Conservation (phyloP, 2,797 vertebrate species). For the Holocentrus rufus region DNA sequence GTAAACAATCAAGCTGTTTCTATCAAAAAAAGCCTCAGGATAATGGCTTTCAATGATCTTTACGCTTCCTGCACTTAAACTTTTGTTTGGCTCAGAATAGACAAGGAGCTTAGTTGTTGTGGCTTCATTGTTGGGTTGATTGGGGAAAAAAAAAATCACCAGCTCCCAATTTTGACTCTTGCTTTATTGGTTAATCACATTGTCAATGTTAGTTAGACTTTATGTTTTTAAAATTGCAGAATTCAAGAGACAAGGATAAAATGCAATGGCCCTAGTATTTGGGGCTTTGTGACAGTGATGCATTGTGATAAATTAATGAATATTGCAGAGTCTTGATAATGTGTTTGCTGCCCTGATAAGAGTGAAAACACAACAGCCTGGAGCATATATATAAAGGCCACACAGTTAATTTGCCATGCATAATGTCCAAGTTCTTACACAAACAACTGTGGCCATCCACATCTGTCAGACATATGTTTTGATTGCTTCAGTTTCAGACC, state of each 20-base stretch:
- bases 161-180: slow-evolving; percentile 55
- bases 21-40: background rate
- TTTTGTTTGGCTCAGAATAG: background rate
- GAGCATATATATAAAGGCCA: slow-evolving; percentile 34
- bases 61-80: background rate
- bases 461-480: background rate
- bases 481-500: background rate
- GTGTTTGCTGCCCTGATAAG: slow-evolving; percentile 57
- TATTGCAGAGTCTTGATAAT: slow-evolving; percentile 47
- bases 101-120: background rate
- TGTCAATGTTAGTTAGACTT: slow-evolving; percentile 45
- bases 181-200: slow-evolving; percentile 35
- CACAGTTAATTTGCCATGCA: slow-evolving; percentile 20
- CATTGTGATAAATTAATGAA: slow-evolving; percentile 63
- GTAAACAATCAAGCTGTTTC: too few relatives aligned
- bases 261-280: slow-evolving; percentile 15
- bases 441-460: slow-evolving; percentile 4
- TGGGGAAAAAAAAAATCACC: slow-evolving; percentile 4
- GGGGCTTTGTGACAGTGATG: slow-evolving; percentile 47
- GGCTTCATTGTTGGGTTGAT: background rate
- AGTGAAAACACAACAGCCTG: slow-evolving; percentile 38
- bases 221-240: slow-evolving; percentile 17
- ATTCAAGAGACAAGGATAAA: slow-evolving; percentile 29
- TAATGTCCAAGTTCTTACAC: slow-evolving; percentile 8
- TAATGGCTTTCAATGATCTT: slow-evolving; percentile 8